phyloP scores from a whole-genome alignment of 2,113 vertebrate species.

The Ibidorhyncha struthersii region DNA sequence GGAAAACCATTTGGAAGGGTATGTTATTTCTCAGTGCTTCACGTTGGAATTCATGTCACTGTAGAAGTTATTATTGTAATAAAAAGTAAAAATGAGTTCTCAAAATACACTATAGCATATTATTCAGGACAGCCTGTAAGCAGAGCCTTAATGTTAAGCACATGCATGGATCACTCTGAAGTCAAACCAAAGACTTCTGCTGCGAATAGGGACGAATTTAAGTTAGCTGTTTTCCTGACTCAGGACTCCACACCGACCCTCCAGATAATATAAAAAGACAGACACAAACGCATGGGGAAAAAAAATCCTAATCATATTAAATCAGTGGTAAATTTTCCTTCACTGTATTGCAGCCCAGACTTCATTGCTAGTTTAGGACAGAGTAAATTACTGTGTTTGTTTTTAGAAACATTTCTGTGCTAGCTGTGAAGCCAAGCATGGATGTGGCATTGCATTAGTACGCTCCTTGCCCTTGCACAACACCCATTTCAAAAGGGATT shows the following conservation, averaged over 20 bases:
- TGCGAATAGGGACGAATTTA: not conserved
- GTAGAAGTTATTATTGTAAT: constrained; percentile 69
- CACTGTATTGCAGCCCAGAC: not conserved
- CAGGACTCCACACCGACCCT: not conserved
- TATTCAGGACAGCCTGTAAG: constrained; percentile 53
- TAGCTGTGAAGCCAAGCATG: not conserved
- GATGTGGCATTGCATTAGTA: not conserved
- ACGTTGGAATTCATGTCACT: constrained; percentile 51
- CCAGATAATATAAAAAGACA: constrained; percentile 8
- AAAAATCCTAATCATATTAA: constrained; percentile 36
- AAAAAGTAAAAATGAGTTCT: constrained; percentile 63
- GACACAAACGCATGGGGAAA: not conserved
- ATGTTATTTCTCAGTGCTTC: constrained; percentile 26
- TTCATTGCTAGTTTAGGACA: not conserved
- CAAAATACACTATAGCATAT: constrained; percentile 46
- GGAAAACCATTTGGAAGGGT: constrained; percentile 60
- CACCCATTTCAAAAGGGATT: not conserved
- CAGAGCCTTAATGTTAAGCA: constrained; percentile 55
- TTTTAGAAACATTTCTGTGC: not conserved
- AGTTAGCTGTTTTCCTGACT: constrained; percentile 47
- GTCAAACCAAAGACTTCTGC: constrained; percentile 17
- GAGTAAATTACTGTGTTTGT: not conserved
- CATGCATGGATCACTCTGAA: constrained; percentile 36
- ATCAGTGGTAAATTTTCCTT: constrained; percentile 35
- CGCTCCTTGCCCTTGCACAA: not conserved